These are phyloP conservation scores for Neoascia interrupta DNA, from an alignment of 2,888 invertebrate genomes.

Conservation along the genomic window DNA sequence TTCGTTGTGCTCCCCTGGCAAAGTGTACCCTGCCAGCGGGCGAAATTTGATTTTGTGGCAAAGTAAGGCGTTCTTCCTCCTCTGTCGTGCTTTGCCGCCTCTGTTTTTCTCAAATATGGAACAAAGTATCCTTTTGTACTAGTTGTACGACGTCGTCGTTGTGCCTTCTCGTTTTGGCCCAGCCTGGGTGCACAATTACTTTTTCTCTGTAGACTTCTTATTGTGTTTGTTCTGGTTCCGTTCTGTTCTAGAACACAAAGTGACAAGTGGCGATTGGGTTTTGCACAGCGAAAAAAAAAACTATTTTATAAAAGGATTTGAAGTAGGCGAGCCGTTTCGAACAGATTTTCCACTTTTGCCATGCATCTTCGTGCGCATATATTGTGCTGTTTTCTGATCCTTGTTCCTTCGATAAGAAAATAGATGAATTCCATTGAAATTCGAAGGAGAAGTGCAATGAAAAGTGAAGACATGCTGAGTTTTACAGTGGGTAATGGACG, in stretches of 20 bases:
- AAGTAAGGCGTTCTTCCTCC: conserved; percentile 8
- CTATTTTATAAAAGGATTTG: neutral
- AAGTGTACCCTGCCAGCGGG: conserved; percentile 4
- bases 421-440: neutral
- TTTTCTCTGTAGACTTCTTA: conserved; percentile 42
- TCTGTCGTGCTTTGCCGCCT: neutral
- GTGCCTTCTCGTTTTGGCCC: neutral
- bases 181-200: conserved; percentile 47
- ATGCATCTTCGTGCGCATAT: conserved; percentile 42
- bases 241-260: conserved; percentile 39
- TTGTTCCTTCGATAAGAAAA: conserved; percentile 9
- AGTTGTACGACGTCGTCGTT: neutral
- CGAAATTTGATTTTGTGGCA: conserved; percentile 58
- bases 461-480: conserved; percentile 43
- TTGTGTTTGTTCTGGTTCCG: conserved; percentile 33
- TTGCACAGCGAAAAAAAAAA: neutral
- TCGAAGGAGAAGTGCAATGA: conserved; percentile 44
- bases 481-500: conserved; percentile 2
- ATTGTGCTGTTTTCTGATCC: conserved; percentile 17
- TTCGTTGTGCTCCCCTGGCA: neutral
- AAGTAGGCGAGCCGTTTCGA: conserved; percentile 22
- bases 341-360: conserved; percentile 54
- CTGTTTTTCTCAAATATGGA: conserved; percentile 27
- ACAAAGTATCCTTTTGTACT: conserved; percentile 54
- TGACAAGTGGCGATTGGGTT: conserved; percentile 63